Conservation (phyloP, 1,140 invertebrate genomes). For the Drosophila teissieri region DNA sequence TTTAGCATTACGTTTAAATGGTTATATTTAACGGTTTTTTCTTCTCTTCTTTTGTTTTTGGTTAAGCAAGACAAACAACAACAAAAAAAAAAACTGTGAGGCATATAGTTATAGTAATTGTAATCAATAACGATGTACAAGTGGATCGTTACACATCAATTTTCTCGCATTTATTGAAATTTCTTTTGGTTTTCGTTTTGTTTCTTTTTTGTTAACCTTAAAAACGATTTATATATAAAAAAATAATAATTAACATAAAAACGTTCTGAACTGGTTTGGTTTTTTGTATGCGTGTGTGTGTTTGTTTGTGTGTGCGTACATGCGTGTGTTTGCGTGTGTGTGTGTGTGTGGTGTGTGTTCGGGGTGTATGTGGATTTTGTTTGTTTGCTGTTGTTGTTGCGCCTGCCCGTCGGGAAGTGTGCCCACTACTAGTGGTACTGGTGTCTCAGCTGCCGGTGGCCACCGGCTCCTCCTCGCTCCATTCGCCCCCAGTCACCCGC, state of each 20-base stretch:
- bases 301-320: slow-evolving; percentile 6
- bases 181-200: slow-evolving; percentile 44
- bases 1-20: slow-evolving; percentile 23
- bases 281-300: slow-evolving; percentile 29
- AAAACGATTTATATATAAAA: slow-evolving; percentile 71
- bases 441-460: not conserved
- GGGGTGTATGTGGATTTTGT: slow-evolving; percentile 29
- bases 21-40: slow-evolving; percentile 23
- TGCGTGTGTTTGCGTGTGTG: not conserved
- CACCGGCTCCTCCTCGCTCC: not conserved
- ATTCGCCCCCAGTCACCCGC: not conserved
- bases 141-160: slow-evolving; percentile 42
- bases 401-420: slow-evolving; percentile 13
- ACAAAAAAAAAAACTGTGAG: slow-evolving; percentile 38
- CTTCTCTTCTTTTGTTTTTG: slow-evolving; percentile 37
- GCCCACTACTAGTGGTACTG: slow-evolving; percentile 1
- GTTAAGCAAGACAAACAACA: slow-evolving; percentile 45
- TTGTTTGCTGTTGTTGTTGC: slow-evolving; percentile 29
- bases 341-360: slow-evolving; percentile 12
- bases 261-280: slow-evolving; percentile 82
- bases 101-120: not conserved
- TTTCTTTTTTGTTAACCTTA: slow-evolving; percentile 40
- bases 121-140: slow-evolving; percentile 31
- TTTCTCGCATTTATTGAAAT: slow-evolving; percentile 66
- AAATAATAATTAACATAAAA: slow-evolving; percentile 83